Evolutionary conservation across 2,888 invertebrate species (phyloP).

Genomic region (Tineola bisselliella): DNA sequence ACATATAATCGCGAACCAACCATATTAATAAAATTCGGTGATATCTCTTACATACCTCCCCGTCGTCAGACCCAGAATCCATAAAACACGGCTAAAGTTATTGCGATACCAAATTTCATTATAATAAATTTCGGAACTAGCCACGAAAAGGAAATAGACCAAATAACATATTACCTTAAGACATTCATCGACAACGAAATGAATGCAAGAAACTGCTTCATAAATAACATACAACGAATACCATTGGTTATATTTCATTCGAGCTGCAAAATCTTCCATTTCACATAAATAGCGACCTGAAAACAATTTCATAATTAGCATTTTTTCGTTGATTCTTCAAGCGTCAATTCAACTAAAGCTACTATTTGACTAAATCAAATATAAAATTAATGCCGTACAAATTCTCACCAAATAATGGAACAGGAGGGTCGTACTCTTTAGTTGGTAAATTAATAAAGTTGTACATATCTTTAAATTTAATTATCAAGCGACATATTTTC

Average conservation of each 20-base stretch:
- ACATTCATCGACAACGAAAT: conserved; percentile 70
- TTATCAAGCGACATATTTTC: conserved; percentile 66
- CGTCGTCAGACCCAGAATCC: too few relatives aligned
- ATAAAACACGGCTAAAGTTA: too few relatives aligned
- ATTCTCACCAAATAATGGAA: conserved; percentile 43
- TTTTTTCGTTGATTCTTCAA: too few relatives aligned
- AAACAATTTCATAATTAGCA: too few relatives aligned
- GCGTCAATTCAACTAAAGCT: too few relatives aligned
- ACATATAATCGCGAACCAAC: too few relatives aligned
- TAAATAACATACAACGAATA: conserved; percentile 68
- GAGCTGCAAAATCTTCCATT: conserved; percentile 61
- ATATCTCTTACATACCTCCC: too few relatives aligned
- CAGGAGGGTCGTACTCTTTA: conserved; percentile 42
- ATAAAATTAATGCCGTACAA: neutral
- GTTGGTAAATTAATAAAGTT: conserved; percentile 55
- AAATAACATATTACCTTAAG: too few relatives aligned
- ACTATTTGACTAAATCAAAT: neutral
- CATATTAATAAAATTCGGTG: too few relatives aligned
- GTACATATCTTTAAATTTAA: conserved; percentile 49
- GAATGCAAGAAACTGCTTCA: conserved; percentile 69
- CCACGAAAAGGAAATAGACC: too few relatives aligned
- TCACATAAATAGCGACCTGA: conserved; percentile 53
- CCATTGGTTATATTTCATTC: conserved; percentile 65
- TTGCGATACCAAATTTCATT: too few relatives aligned
- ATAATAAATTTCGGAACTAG: too few relatives aligned